These are phyloP conservation scores for Sciaenops ocellatus DNA, from an alignment of 2,797 vertebrate species.

Conservation along the genomic window DNA sequence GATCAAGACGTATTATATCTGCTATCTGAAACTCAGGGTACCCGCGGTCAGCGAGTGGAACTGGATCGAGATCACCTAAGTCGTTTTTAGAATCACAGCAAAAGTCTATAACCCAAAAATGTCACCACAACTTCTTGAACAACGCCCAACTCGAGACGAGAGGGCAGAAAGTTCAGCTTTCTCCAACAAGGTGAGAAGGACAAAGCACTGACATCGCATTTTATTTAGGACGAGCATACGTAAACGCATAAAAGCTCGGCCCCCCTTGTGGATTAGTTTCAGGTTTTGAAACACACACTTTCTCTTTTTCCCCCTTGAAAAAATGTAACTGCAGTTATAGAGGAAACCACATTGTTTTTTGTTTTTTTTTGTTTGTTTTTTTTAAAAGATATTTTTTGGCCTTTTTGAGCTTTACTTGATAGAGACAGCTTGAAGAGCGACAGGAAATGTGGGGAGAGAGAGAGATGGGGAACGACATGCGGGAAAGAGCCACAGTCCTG, in stretches of 20 bases:
- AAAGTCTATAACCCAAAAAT: slow-evolving; percentile 44
- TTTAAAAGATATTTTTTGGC: too few relatives aligned
- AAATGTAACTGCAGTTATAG: neutral
- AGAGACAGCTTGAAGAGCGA: too few relatives aligned
- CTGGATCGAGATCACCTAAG: neutral
- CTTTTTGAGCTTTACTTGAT: too few relatives aligned
- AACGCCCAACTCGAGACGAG: neutral
- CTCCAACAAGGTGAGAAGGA: slow-evolving; percentile 9
- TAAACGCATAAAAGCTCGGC: neutral
- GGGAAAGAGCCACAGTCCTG: too few relatives aligned
- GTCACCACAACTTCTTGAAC: slow-evolving; percentile 18
- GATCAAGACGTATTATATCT: neutral
- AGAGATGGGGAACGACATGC: too few relatives aligned
- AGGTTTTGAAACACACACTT: neutral
- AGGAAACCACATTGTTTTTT: neutral
- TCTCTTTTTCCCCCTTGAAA: neutral
- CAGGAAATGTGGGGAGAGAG: too few relatives aligned
- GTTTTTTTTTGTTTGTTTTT: too few relatives aligned
- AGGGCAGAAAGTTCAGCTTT: neutral
- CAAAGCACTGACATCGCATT: slow-evolving; percentile 11
- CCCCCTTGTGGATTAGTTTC: slow-evolving; percentile 19
- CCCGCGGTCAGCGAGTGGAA: neutral
- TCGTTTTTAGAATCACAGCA: slow-evolving; percentile 34
- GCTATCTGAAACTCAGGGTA: neutral
- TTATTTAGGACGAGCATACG: slow-evolving; percentile 29